Evolutionary conservation across 2,113 vertebrate genomes (phyloP), one percentile per base, ranked within the genome.

Genomic region (Arothron firmamentum): DNA sequence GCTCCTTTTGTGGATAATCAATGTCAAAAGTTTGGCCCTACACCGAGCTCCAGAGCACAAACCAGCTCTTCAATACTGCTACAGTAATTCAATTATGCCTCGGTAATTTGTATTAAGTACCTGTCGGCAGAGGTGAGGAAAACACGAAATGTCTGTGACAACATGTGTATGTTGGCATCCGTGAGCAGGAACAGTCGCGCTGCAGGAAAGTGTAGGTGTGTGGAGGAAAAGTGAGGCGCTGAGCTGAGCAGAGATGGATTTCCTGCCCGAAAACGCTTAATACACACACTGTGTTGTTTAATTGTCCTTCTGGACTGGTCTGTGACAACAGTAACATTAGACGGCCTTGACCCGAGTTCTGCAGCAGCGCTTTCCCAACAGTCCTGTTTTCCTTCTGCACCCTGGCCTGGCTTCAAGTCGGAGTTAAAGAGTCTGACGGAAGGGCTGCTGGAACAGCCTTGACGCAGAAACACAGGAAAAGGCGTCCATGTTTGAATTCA

Each of bases 241-340:
- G 60, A 65, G 54, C 55, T 75, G 77, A 72, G 68, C 53, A 62
- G 74, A 87, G 78, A 85, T 87, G 79, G 80, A 88, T 88, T 85
- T 83, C 70, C 78, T 81, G 74, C 65, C 83, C 65, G 56, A 80
- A 28, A 74, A 72, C 77, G 74, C 73, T 87, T 87, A 80, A 87
- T 72, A 68, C 59, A 70, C 82, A 77, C 56, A 18, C 81, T 47
- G 42, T 81, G 77, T 50, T 38, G 66, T 86, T 86, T 88, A 86
- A 87, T 83, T 78, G 82, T 16, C 62, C 65, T 52, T 25, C 62
- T 67, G 66, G 66, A 66, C 49, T 14, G 15, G 56, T 57, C 58
- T 70, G 15, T 16, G 52, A 82, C 81, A 59, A 58, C 31, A 5
- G 75, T 65, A 81, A 80, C 71, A 74, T 60, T 63, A 70, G 75